A percentile compares a stretch with the other conserved stretches of the same genome.
phyloP scores from a whole-genome alignment of 64 coral and sea anemone genomes.

The Acropora yongei region DNA sequence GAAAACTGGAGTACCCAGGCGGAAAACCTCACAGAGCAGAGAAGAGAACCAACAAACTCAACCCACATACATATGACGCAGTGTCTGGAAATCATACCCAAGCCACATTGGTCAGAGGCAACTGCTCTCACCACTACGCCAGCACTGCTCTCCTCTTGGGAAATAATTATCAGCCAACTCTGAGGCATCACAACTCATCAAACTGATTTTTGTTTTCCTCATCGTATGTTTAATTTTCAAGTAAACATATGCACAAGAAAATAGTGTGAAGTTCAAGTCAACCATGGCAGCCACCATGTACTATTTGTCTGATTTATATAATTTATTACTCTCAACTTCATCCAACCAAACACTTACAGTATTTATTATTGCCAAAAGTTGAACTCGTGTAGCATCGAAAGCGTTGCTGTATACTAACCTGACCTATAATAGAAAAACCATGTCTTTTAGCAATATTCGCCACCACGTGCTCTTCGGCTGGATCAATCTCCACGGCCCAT shows the following conservation, averaged over 20 bases:
- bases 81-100: too few relatives aligned
- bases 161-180: background rate
- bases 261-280: slow-evolving; percentile 5
- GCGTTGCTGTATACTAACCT: slow-evolving; percentile 58
- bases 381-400: background rate
- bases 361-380: background rate
- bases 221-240: background rate
- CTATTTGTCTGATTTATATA: slow-evolving; percentile 38
- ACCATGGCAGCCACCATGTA: slow-evolving; percentile 42
- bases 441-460: slow-evolving; percentile 85
- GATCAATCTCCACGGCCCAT: slow-evolving; percentile 95
- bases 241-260: slow-evolving; percentile 42
- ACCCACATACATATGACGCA: too few relatives aligned
- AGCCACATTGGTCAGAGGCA: too few relatives aligned
- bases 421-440: slow-evolving; percentile 87
- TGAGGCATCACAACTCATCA: background rate
- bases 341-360: background rate
- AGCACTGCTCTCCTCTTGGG: too few relatives aligned
- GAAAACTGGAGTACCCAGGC: too few relatives aligned
- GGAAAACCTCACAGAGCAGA: too few relatives aligned
- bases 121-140: too few relatives aligned
- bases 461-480: slow-evolving; percentile 74
- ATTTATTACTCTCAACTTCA: slow-evolving; percentile 24
- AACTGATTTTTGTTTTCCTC: background rate
- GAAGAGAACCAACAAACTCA: too few relatives aligned